phyloP scores from a whole-genome alignment of 2,888 invertebrate genomes.

The Cosmia pyralina region DNA sequence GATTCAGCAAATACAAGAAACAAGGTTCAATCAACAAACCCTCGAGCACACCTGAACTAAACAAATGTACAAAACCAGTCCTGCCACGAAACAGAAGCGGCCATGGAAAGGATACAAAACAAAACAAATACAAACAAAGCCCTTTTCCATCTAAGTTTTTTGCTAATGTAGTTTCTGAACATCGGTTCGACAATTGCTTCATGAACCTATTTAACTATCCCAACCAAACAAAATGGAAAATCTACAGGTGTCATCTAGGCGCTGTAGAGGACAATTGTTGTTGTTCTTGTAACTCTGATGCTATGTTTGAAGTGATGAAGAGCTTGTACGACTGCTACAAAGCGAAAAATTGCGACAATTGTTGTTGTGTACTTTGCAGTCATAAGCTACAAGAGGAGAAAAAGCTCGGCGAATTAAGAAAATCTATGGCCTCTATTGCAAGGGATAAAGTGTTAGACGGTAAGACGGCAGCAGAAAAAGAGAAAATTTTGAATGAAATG shows the following conservation, averaged over 20 bases:
- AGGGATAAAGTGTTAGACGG: constrained; percentile 35
- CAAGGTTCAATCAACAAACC: constrained; percentile 1
- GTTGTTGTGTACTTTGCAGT: no score
- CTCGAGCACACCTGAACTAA: constrained; percentile 48
- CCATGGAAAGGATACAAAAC: not conserved
- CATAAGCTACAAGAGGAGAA: no score
- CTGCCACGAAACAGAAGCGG: constrained; percentile 5
- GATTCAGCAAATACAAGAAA: not conserved
- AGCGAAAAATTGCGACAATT: no score
- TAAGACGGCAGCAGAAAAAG: constrained; percentile 42
- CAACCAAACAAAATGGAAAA: constrained; percentile 40
- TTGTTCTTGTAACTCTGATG: constrained; percentile 76
- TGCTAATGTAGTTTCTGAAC: constrained; percentile 48
- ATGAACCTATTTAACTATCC: constrained; percentile 28
- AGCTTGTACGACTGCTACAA: no score
- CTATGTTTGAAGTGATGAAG: constrained; percentile 86
- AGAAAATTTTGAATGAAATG: constrained; percentile 40
- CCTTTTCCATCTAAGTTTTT: constrained; percentile 43
- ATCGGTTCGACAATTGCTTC: constrained; percentile 30
- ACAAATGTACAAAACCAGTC: constrained; percentile 6
- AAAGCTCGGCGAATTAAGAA: constrained; percentile 21
- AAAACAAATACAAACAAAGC: constrained; percentile 11
- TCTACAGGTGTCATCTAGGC: constrained; percentile 50
- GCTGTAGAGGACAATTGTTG: constrained; percentile 61
- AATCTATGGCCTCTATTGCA: constrained; percentile 33